Conservation (phyloP, 2,113 vertebrate species). For the Hyperoodon ampullatus region DNA sequence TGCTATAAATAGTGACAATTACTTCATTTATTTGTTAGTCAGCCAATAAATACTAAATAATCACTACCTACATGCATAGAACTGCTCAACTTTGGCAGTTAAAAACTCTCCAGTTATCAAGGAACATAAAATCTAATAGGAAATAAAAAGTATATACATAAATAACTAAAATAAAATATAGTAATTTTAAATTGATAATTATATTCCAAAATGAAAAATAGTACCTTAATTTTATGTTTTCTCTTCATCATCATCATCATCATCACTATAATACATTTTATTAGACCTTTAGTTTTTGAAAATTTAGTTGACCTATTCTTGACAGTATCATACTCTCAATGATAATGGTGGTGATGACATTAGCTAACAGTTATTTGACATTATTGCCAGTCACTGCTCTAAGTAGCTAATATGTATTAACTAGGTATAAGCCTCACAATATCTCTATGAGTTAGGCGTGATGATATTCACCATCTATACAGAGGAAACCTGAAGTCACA, state of each 20-base stretch:
- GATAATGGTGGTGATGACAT: background rate
- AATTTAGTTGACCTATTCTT: background rate
- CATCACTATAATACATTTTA: background rate
- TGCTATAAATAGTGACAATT: background rate
- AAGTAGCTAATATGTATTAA: background rate
- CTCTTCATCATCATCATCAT: background rate
- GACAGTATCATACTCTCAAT: background rate
- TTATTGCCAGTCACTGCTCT: background rate
- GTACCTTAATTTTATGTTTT: background rate
- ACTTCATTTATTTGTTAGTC: slow-evolving; percentile 9
- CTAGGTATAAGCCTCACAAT: background rate
- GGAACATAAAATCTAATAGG: background rate
- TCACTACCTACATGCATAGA: background rate
- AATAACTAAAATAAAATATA: background rate
- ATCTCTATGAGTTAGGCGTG: background rate
- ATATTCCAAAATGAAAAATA: background rate
- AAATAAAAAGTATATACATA: background rate
- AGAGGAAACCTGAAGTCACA: background rate
- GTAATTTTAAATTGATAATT: background rate
- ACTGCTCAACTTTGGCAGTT: background rate
- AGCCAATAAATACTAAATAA: slow-evolving; percentile 23
- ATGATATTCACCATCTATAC: background rate
- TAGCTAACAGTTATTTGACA: background rate
- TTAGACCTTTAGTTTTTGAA: background rate
- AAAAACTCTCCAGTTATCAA: background rate